A percentile compares a stretch with the other conserved stretches of the same genome.
These are phyloP conservation scores for Poeciliopsis prolifica DNA, from an alignment of 2,113 vertebrate species.

Conservation along the genomic window DNA sequence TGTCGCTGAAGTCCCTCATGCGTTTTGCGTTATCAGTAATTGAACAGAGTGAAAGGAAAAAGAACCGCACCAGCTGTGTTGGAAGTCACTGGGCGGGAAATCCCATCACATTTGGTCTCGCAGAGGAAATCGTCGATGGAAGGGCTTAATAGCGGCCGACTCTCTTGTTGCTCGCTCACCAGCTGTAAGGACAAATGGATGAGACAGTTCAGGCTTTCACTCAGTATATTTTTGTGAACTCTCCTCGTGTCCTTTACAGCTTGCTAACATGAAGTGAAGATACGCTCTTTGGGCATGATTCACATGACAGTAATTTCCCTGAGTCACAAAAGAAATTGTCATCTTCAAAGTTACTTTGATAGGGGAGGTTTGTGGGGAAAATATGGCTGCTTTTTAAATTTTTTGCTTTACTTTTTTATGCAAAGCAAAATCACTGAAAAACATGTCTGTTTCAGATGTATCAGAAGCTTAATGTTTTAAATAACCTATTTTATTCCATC, in stretches of 20 bases:
- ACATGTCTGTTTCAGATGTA: neutral
- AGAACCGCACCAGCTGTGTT: slow-evolving; percentile 86
- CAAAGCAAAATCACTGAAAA: neutral
- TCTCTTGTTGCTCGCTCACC: slow-evolving; percentile 98
- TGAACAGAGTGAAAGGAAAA: neutral
- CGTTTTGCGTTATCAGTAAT: neutral
- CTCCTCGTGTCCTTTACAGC: slow-evolving; percentile 1
- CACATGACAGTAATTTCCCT: neutral
- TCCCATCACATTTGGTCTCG: slow-evolving; percentile 93
- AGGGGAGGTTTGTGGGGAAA: neutral
- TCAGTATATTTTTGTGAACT: neutral
- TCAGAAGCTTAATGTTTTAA: too few relatives aligned
- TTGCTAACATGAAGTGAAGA: slow-evolving; percentile 2
- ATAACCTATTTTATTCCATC: too few relatives aligned
- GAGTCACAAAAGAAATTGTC: neutral
- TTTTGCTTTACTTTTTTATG: neutral
- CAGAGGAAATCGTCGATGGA: slow-evolving; percentile 99
- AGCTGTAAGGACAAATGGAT: slow-evolving; percentile 86
- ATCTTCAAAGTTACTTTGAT: neutral
- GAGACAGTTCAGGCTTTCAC: slow-evolving; percentile 35
- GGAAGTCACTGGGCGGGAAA: slow-evolving; percentile 92
- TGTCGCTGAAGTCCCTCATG: neutral
- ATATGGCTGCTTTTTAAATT: neutral
- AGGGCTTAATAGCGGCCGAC: slow-evolving; percentile 95
- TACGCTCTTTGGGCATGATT: slow-evolving; percentile 5